Percentiles rank a stretch among this genome's conserved stretches.
phyloP scores from a whole-genome alignment of 2,113 vertebrate genomes.

The Prionailurus viverrinus region DNA sequence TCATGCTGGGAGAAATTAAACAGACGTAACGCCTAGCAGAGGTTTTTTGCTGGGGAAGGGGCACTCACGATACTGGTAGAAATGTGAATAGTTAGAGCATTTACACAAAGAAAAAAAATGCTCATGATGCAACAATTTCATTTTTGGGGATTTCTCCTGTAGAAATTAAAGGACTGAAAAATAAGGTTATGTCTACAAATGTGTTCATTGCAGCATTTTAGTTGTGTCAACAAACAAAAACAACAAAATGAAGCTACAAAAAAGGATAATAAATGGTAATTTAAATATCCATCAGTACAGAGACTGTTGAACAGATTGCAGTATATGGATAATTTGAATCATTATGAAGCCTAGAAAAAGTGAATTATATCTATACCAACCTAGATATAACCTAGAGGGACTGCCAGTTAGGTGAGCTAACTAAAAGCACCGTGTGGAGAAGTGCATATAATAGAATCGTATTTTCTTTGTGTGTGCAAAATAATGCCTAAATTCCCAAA shows the following conservation, averaged over 20 bases:
- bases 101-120: not conserved
- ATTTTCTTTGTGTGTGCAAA: not conserved
- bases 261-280: not conserved
- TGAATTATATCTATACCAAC: not conserved
- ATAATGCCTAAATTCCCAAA: not conserved
- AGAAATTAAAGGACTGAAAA: constrained; percentile 16
- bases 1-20: not conserved
- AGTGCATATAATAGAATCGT: not conserved
- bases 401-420: not conserved
- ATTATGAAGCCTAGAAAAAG: not conserved
- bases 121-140: not conserved
- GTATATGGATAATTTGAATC: not conserved
- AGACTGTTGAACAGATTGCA: not conserved
- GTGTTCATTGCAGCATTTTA: not conserved
- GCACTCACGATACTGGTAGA: not conserved
- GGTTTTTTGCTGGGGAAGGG: not conserved
- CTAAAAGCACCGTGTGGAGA: not conserved
- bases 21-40: not conserved
- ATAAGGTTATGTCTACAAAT: not conserved
- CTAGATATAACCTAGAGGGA: not conserved
- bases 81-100: not conserved
- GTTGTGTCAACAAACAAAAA: not conserved
- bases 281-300: not conserved
- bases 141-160: not conserved
- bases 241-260: not conserved